phyloP scores from a whole-genome alignment of 2,113 vertebrate species.

The Argyrosomus japonicus region DNA sequence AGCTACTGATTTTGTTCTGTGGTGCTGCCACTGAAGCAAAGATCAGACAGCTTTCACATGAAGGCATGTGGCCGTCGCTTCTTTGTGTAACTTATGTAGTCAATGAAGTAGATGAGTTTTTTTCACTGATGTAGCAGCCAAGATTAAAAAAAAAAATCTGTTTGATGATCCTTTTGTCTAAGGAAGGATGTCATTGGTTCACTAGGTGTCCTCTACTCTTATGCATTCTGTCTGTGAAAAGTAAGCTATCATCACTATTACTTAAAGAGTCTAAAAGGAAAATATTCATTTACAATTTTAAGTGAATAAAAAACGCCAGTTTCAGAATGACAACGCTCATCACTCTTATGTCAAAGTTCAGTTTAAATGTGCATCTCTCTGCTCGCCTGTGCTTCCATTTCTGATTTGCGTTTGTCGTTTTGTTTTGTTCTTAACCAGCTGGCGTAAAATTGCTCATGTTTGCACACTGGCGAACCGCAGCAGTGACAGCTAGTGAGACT shows the following conservation, averaged over 20 bases:
- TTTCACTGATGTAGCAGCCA: background rate
- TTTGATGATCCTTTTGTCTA: background rate
- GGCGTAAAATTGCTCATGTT: slow-evolving; percentile 68
- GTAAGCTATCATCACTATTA: background rate
- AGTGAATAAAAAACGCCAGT: background rate
- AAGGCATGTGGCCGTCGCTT: background rate
- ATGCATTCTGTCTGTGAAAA: background rate
- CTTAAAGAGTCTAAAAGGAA: background rate
- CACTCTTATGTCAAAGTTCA: slow-evolving; percentile 2
- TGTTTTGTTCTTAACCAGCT: slow-evolving; percentile 59
- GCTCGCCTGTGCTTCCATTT: slow-evolving; percentile 14
- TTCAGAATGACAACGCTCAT: background rate
- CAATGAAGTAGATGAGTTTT: slow-evolving; percentile 1
- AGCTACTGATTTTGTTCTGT: slow-evolving; percentile 55
- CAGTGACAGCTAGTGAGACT: slow-evolving; percentile 33
- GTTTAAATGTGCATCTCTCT: slow-evolving; percentile 3
- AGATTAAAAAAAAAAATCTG: background rate
- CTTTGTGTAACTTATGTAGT: slow-evolving; percentile 3
- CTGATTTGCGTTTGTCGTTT: slow-evolving; percentile 27
- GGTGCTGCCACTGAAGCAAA: slow-evolving; percentile 22
- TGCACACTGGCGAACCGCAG: slow-evolving; percentile 42
- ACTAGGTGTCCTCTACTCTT: background rate
- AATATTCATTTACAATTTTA: background rate
- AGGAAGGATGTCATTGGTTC: background rate
- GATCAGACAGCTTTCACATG: slow-evolving; percentile 46